Evolutionary conservation across 2,888 invertebrate species (phyloP).

Genomic region (Brachyopa scutellaris): DNA sequence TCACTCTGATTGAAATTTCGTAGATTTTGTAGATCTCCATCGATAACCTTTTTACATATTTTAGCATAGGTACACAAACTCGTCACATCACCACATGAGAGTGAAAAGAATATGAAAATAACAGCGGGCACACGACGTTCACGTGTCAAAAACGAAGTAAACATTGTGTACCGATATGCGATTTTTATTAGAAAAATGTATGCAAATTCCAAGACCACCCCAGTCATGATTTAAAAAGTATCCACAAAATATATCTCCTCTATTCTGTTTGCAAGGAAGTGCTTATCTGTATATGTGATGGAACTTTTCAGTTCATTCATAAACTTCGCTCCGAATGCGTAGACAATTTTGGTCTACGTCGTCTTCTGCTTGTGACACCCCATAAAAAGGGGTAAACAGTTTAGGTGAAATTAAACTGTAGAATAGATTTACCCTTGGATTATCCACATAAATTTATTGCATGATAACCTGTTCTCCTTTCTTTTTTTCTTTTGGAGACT

Average conservation of each 20-base stretch:
- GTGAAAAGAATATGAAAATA: too few relatives aligned
- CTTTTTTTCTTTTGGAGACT: not conserved
- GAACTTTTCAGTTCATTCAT: conserved; percentile 15
- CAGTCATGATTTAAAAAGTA: not conserved
- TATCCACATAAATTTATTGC: conserved; percentile 29
- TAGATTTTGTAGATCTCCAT: too few relatives aligned
- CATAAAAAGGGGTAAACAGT: conserved; percentile 18
- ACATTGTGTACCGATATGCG: conserved; percentile 2
- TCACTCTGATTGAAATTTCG: too few relatives aligned
- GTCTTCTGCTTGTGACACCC: not conserved
- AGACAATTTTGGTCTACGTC: not conserved
- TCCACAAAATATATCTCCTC: too few relatives aligned
- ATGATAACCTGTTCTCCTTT: not conserved
- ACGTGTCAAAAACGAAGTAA: not conserved
- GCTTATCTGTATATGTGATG: not conserved
- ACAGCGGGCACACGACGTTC: conserved; percentile 20
- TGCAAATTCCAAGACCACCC: not conserved
- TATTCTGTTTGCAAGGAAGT: conserved; percentile 17
- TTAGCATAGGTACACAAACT: too few relatives aligned
- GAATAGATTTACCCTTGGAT: conserved; percentile 33
- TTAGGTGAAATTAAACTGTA: not conserved
- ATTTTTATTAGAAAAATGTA: conserved; percentile 5
- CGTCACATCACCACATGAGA: too few relatives aligned
- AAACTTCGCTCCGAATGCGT: not conserved
- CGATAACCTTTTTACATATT: too few relatives aligned